Evolutionary conservation across 1,140 invertebrate genomes (phyloP).

Genomic region (Saccostrea glomerata): DNA sequence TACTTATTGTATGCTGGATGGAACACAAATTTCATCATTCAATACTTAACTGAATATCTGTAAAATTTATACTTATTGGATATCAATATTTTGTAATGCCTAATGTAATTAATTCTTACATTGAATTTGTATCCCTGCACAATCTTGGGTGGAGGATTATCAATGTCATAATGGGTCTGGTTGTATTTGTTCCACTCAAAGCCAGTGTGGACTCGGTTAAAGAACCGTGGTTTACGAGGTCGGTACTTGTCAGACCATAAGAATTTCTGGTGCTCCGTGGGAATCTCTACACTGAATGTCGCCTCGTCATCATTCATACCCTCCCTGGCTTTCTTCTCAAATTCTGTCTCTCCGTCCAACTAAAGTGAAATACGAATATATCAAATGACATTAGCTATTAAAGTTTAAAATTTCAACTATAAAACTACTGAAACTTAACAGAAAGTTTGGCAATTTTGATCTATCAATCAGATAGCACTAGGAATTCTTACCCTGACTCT

Average conservation of each 20-base stretch:
- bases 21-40: too few species aligned
- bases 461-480: background rate
- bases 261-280: slow-evolving; percentile 89
- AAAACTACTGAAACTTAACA: background rate
- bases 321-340: slow-evolving; percentile 89
- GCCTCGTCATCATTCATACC: slow-evolving; percentile 91
- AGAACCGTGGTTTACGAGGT: slow-evolving; percentile 97
- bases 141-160: slow-evolving; percentile 99
- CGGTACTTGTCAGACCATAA: slow-evolving; percentile 97
- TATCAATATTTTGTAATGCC: too few species aligned
- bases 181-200: slow-evolving; percentile 99
- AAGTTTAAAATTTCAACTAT: background rate
- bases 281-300: slow-evolving; percentile 94
- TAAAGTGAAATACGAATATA: slow-evolving; percentile 53
- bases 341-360: slow-evolving; percentile 81
- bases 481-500: slow-evolving; percentile 75
- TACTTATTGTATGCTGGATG: too few species aligned
- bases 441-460: background rate
- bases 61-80: too few species aligned
- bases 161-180: slow-evolving; percentile 99
- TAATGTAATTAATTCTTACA: slow-evolving; percentile 75
- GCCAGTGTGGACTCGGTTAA: slow-evolving; percentile 93
- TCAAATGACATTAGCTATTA: background rate
- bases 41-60: too few species aligned
- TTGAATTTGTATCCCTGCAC: slow-evolving; percentile 99